Evolutionary conservation across 2,888 invertebrate genomes (phyloP).

Genomic region (Celastrina argiolus): DNA sequence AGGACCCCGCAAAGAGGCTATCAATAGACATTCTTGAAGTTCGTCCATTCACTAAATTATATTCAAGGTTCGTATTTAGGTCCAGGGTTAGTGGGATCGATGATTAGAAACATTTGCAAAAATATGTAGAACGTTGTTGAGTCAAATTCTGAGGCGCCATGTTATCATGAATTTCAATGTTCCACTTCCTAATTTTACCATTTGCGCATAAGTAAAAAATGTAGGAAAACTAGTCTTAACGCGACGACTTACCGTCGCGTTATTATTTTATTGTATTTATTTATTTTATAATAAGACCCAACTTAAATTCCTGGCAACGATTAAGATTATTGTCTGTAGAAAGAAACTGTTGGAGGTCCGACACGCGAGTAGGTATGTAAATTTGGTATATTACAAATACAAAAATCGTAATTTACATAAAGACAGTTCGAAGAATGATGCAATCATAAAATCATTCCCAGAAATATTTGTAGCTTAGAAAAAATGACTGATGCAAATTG

Average conservation of each 20-base stretch:
- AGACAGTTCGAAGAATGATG: background rate
- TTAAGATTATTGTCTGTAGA: background rate
- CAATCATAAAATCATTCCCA: conserved; percentile 1
- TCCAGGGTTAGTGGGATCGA: background rate
- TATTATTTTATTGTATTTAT: no score
- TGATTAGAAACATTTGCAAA: background rate
- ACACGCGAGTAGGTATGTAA: background rate
- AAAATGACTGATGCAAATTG: background rate
- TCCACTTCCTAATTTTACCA: no score
- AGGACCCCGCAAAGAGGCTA: conserved; percentile 14
- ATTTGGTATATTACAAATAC: background rate
- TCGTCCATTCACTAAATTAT: background rate
- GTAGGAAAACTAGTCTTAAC: no score
- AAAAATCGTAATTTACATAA: background rate
- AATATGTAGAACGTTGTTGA: background rate
- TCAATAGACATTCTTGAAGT: conserved; percentile 15
- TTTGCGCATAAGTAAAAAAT: no score
- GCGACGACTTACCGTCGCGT: no score
- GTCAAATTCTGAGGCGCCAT: background rate
- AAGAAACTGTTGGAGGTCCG: background rate
- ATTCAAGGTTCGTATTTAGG: conserved; percentile 12
- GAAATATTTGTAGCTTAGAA: background rate
- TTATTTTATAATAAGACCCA: background rate
- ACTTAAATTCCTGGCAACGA: background rate
- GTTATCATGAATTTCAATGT: no score